phyloP scores from a whole-genome alignment of 92 coral and sea anemone species.

The Palythoa grandiflora region DNA sequence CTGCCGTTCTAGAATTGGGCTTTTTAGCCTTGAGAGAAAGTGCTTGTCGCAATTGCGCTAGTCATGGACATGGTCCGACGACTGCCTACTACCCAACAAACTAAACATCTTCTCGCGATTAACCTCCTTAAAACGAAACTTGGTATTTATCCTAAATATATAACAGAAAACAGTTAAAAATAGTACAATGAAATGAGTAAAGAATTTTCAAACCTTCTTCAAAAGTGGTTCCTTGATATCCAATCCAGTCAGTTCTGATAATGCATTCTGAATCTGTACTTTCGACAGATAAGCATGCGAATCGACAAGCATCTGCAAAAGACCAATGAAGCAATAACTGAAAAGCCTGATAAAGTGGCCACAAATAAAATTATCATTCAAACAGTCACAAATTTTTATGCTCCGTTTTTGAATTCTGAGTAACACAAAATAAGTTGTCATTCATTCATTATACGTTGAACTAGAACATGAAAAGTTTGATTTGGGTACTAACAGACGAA shows the following conservation, averaged over 20 bases:
- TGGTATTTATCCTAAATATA: not conserved
- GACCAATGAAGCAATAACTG: not conserved
- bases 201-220: slow-evolving; percentile 54
- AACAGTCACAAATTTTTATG: not conserved
- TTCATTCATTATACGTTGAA: no score
- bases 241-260: slow-evolving; percentile 79
- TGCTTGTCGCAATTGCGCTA: no score
- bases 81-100: not conserved
- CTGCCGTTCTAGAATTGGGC: no score
- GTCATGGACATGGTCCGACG: no score
- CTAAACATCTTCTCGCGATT: not conserved
- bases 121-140: not conserved
- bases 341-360: not conserved
- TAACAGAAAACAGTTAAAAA: not conserved
- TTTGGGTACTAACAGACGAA: no score
- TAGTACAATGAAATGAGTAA: not conserved
- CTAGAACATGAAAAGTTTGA: no score
- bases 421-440: no score
- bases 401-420: no score
- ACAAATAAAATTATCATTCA: not conserved
- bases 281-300: slow-evolving; percentile 56
- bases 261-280: slow-evolving; percentile 65
- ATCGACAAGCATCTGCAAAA: slow-evolving; percentile 71
- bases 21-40: no score
- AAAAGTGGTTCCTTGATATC: slow-evolving; percentile 52